phyloP scores from a whole-genome alignment of 2,888 invertebrate genomes.

The Mamestra brassicae region DNA sequence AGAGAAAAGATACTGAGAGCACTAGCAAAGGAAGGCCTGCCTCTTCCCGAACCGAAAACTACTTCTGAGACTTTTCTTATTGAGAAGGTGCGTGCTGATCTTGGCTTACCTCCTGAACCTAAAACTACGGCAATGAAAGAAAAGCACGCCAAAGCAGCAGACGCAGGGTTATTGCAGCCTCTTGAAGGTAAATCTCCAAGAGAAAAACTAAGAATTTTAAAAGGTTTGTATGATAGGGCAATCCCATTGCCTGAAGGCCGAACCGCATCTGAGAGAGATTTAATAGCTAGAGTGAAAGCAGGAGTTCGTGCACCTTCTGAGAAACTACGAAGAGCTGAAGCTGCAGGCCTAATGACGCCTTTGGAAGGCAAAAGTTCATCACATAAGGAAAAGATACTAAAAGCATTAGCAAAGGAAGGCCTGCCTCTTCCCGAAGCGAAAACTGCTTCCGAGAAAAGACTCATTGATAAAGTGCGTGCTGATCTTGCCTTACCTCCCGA shows the following conservation, averaged over 20 bases:
- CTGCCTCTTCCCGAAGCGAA: neutral
- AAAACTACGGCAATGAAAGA: conserved; percentile 1
- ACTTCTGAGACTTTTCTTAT: neutral
- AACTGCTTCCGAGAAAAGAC: neutral
- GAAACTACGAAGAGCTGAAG: conserved; percentile 6
- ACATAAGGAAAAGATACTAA: neutral
- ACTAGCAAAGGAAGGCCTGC: conserved; percentile 15
- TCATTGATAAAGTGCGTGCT: neutral
- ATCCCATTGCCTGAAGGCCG: conserved; percentile 10
- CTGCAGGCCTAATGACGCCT: conserved; percentile 3
- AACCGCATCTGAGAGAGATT: neutral
- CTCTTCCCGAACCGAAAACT: conserved; percentile 7
- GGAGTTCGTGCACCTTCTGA: neutral
- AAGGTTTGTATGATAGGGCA: conserved; percentile 2
- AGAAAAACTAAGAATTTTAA: conserved; percentile 4
- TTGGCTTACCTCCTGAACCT: conserved; percentile 14
- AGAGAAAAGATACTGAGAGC: conserved; percentile 6
- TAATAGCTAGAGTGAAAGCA: neutral
- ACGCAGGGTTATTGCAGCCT: neutral
- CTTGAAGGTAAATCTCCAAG: neutral
- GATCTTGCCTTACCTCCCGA: neutral
- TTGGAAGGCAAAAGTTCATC: neutral
- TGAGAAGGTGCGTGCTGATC: conserved; percentile 4
- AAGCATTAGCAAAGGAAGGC: conserved; percentile 2
- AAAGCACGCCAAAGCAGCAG: neutral